Conservation (phyloP, 1,140 invertebrate genomes). For the Gerris buenoi region DNA sequence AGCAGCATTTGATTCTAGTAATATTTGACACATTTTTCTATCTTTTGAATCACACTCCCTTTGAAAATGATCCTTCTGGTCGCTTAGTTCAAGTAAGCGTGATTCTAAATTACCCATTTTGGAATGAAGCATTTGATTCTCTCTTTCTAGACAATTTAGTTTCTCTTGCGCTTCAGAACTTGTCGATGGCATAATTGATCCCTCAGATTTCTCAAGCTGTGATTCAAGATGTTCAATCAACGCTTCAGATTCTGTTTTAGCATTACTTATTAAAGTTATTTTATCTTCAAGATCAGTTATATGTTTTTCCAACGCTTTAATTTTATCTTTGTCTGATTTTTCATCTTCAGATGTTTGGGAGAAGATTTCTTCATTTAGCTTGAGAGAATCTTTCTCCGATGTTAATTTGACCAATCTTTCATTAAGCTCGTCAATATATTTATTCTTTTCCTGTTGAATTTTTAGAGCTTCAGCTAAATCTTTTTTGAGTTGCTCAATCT, state of each 20-base stretch:
- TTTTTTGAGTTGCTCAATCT: not conserved
- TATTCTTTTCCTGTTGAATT: not conserved
- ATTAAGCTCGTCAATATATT: not conserved
- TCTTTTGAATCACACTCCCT: constrained; percentile 18
- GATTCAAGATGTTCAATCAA: constrained; percentile 6
- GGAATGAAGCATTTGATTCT: constrained; percentile 10
- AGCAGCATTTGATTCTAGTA: constrained; percentile 15
- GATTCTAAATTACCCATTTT: constrained; percentile 7
- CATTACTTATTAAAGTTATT: not conserved
- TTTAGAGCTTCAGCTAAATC: not conserved
- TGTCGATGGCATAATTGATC: not conserved
- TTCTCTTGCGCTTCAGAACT: not conserved
- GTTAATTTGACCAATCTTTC: not conserved
- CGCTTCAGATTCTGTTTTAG: not conserved
- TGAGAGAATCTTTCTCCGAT: not conserved
- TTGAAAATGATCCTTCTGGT: constrained; percentile 9
- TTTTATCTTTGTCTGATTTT: not conserved
- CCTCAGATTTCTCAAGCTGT: not conserved
- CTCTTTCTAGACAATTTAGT: constrained; percentile 8
- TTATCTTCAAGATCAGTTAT: not conserved
- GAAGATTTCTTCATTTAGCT: not conserved
- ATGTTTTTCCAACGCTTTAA: not conserved
- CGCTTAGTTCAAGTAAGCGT: not conserved
- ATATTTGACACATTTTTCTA: constrained; percentile 17
- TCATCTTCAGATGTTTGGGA: not conserved